Evolutionary conservation across 1,140 invertebrate species (phyloP).

Genomic region (Muscidifurax raptorellus): DNA sequence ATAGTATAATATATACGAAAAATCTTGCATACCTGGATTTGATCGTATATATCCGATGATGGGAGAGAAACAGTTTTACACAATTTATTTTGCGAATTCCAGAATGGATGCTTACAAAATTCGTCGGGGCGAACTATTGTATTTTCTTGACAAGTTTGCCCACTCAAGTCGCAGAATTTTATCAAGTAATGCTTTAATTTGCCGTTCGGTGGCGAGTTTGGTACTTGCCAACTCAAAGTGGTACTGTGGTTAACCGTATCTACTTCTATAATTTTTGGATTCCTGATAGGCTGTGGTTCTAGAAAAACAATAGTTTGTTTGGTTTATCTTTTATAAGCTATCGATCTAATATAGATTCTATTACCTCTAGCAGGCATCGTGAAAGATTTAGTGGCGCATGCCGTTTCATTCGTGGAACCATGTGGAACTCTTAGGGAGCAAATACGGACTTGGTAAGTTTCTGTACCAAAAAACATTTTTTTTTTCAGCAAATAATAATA

Average conservation of each 20-base stretch:
- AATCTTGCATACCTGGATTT: slow-evolving; percentile 44
- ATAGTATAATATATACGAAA: neutral
- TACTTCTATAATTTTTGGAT: slow-evolving; percentile 31
- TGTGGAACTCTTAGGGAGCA: slow-evolving; percentile 2
- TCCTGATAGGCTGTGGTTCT: slow-evolving; percentile 39
- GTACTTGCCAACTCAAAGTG: slow-evolving; percentile 30
- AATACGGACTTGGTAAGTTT: slow-evolving; percentile 37
- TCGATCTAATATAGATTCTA: neutral
- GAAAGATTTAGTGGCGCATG: slow-evolving; percentile 5
- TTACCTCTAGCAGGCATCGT: slow-evolving; percentile 37
- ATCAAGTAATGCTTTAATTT: slow-evolving; percentile 29
- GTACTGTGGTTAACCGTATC: neutral
- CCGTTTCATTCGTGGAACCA: slow-evolving; percentile 9
- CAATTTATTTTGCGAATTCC: slow-evolving; percentile 43
- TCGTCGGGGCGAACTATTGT: slow-evolving; percentile 19
- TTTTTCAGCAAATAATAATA: slow-evolving; percentile 34
- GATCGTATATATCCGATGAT: neutral
- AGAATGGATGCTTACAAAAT: slow-evolving; percentile 52
- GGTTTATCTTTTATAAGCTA: neutral
- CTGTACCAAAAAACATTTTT: neutral
- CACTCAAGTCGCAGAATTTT: neutral
- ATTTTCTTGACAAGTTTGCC: neutral
- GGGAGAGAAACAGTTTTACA: slow-evolving; percentile 47
- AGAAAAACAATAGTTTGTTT: neutral
- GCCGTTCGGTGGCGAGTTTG: slow-evolving; percentile 20